phyloP scores from a whole-genome alignment of 2,888 invertebrate species.

The Ochlodes sylvanus region DNA sequence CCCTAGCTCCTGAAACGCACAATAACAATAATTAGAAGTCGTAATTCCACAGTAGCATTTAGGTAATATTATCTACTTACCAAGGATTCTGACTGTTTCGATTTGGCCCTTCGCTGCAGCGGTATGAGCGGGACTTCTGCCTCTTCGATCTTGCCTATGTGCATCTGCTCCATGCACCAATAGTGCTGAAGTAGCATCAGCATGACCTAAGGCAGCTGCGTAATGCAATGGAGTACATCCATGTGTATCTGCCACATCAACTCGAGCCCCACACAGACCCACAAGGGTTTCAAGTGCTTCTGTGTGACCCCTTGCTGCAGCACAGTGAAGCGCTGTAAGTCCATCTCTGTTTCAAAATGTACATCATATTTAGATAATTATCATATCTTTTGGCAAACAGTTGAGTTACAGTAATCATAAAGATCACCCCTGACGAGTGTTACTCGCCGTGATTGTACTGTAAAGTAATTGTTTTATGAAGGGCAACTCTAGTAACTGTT shows the following conservation, averaged over 20 bases:
- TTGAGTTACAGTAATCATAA: too few species aligned
- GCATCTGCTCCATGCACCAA: conserved; percentile 96
- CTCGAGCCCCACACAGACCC: conserved; percentile 94
- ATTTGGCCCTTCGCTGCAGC: conserved; percentile 98
- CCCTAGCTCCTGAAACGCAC: conserved; percentile 71
- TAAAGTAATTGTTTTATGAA: too few species aligned
- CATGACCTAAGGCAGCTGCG: conserved; percentile 97
- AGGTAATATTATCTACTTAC: conserved; percentile 48
- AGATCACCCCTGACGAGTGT: too few species aligned
- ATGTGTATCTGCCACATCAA: conserved; percentile 96
- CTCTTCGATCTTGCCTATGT: conserved; percentile 96
- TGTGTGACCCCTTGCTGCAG: conserved; percentile 97
- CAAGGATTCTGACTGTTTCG: conserved; percentile 92
- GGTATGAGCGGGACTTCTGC: conserved; percentile 96
- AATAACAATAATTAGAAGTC: too few species aligned
- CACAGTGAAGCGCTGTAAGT: conserved; percentile 97
- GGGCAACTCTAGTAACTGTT: too few species aligned
- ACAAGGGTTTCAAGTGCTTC: conserved; percentile 95
- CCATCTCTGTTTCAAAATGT: conserved; percentile 89
- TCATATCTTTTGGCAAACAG: too few species aligned
- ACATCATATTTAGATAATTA: neutral
- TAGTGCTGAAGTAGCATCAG: conserved; percentile 95
- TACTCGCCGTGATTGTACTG: too few species aligned
- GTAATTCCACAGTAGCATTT: conserved; percentile 18
- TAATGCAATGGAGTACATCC: conserved; percentile 99